Conservation (phyloP, 2,113 vertebrate genomes). For the Ciconia maguari region DNA sequence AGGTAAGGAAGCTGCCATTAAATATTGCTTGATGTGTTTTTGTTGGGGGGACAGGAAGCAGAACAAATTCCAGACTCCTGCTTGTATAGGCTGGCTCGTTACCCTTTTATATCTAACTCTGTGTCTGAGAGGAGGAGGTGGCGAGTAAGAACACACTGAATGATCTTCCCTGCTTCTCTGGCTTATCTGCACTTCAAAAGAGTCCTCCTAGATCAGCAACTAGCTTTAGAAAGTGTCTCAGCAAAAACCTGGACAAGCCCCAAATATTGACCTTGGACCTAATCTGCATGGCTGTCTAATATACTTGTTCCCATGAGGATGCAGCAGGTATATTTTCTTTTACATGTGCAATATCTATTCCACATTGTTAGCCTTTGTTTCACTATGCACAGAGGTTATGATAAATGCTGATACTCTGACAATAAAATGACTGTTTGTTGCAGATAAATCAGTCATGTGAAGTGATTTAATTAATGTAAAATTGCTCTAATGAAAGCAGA, state of each 20-base stretch:
- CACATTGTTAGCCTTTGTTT: background rate
- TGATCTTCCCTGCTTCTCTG: background rate
- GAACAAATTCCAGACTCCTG: background rate
- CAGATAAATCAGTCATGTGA: slow-evolving; percentile 37
- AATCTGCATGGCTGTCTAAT: background rate
- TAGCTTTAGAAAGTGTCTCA: background rate
- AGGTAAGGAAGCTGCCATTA: background rate
- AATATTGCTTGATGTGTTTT: background rate
- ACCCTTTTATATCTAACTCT: background rate
- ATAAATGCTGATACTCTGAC: background rate
- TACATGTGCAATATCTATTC: background rate
- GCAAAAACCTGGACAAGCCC: background rate
- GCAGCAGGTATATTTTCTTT: background rate
- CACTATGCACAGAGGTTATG: background rate
- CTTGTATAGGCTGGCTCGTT: background rate
- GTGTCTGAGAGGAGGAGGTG: background rate
- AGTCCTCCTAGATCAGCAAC: background rate
- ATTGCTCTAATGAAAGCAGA: slow-evolving; percentile 43
- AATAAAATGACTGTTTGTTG: slow-evolving; percentile 38
- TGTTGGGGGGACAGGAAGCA: background rate
- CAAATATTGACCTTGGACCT: background rate
- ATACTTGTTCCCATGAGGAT: background rate
- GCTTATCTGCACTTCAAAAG: background rate
- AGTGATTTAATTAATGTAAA: slow-evolving; percentile 37
- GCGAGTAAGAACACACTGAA: background rate